phyloP scores from a whole-genome alignment of 2,797 vertebrate species.

The Furcifer pardalis region DNA sequence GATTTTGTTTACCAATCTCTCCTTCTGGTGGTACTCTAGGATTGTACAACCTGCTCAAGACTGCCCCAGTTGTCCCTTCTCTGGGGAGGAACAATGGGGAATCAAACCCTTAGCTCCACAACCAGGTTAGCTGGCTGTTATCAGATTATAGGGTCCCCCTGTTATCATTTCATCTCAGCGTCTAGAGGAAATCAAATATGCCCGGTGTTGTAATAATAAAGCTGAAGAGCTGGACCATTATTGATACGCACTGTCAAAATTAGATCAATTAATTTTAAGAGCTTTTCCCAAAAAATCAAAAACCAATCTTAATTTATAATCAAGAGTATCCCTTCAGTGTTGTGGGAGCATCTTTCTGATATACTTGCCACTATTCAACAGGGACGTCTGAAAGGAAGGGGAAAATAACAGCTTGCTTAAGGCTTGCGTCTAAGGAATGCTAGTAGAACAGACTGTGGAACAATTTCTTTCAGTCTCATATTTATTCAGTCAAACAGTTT shows the following conservation, averaged over 20 bases:
- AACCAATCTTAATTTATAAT: neutral
- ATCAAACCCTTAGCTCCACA: too few species aligned
- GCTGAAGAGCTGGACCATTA: neutral
- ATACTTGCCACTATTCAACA: neutral
- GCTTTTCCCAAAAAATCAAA: neutral
- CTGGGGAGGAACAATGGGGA: too few species aligned
- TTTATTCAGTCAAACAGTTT: neutral
- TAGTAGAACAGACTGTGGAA: accelerated
- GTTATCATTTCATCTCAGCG: neutral
- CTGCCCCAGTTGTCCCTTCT: too few species aligned
- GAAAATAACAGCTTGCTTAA: neutral
- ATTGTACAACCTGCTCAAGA: too few species aligned
- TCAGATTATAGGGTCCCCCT: neutral
- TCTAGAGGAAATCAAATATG: neutral
- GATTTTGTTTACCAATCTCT: too few species aligned
- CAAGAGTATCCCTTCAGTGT: neutral
- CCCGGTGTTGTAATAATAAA: slow-evolving; percentile 9
- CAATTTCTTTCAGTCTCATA: slow-evolving; percentile 1
- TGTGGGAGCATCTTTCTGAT: neutral
- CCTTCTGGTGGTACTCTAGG: too few species aligned
- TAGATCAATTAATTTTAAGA: neutral
- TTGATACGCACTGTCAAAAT: slow-evolving; percentile 14
- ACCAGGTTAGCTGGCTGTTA: too few species aligned
- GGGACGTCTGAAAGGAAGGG: neutral
- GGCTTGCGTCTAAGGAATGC: neutral